Evolutionary conservation across 2,797 vertebrate genomes (phyloP).

Genomic region (Salmo trutta): DNA sequence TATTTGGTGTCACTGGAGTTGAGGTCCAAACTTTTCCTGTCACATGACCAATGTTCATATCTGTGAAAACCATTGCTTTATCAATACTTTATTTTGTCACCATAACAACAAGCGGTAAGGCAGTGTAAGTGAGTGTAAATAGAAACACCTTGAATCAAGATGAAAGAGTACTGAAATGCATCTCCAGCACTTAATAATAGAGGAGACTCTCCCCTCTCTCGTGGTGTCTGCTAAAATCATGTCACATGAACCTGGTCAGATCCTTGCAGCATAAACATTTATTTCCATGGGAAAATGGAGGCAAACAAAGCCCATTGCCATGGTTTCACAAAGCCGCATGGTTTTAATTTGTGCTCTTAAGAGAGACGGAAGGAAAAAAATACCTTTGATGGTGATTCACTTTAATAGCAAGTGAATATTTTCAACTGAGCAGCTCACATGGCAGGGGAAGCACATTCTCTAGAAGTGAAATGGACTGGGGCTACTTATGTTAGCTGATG

Average conservation of each 20-base stretch:
- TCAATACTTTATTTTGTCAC: constrained; percentile 41
- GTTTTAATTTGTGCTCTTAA: constrained; percentile 61
- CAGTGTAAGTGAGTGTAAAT: constrained; percentile 47
- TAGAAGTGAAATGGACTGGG: constrained; percentile 8
- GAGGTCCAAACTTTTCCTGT: not conserved
- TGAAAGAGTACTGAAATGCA: constrained; percentile 50
- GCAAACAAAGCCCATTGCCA: constrained; percentile 65
- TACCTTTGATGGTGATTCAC: constrained; percentile 28
- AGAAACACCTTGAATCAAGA: constrained; percentile 57
- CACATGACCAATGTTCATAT: not conserved
- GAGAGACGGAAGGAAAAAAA: constrained; percentile 34
- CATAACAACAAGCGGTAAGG: constrained; percentile 6
- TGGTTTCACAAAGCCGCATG: constrained; percentile 61
- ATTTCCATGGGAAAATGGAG: constrained; percentile 59
- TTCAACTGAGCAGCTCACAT: constrained; percentile 20
- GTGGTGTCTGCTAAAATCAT: constrained; percentile 64
- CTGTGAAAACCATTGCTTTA: constrained; percentile 45
- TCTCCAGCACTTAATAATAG: constrained; percentile 53
- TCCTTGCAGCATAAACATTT: constrained; percentile 69
- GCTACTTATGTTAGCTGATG: not conserved
- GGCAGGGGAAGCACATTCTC: constrained; percentile 31
- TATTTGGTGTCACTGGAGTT: not conserved
- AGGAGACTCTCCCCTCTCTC: constrained; percentile 42
- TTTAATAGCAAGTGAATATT: constrained; percentile 40
- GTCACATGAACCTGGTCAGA: constrained; percentile 60